Evolutionary conservation across 2,888 invertebrate species (phyloP).

Genomic region (Drosophila recens): DNA sequence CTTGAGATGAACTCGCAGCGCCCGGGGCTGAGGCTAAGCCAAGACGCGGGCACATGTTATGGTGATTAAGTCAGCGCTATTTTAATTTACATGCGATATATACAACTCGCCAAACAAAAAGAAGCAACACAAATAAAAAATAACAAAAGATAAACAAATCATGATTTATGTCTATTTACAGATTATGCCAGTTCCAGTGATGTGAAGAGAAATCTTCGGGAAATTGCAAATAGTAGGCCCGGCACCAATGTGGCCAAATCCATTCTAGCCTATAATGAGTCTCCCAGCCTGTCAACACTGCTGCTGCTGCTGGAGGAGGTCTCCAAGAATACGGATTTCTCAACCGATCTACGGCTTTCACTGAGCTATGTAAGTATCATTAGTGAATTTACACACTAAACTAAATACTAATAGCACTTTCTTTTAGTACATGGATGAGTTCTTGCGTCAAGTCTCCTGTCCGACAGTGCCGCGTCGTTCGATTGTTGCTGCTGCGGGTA

Average conservation of each 20-base stretch:
- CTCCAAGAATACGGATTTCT: constrained; percentile 79
- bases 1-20: constrained; percentile 34
- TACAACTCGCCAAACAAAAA: neutral
- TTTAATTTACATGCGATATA: constrained; percentile 27
- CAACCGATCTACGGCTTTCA: constrained; percentile 78
- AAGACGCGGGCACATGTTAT: constrained; percentile 18
- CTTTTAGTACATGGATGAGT: constrained; percentile 74
- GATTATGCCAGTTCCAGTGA: constrained; percentile 24
- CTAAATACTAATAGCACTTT: no score
- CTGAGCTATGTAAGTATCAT: constrained; percentile 77
- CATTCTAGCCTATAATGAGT: constrained; percentile 69
- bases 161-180: constrained; percentile 23
- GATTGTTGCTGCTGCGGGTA: constrained; percentile 47
- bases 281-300: constrained; percentile 67
- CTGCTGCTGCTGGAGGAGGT: constrained; percentile 79
- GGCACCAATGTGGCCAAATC: constrained; percentile 78
- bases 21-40: constrained; percentile 32
- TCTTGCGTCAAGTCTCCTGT: constrained; percentile 42
- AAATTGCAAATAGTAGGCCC: constrained; percentile 71
- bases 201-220: constrained; percentile 49
- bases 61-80: constrained; percentile 73
- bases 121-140: constrained; percentile 5
- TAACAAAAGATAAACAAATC: constrained; percentile 13
- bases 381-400: neutral
- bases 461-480: constrained; percentile 27